These are phyloP conservation scores for Setophaga kirtlandii DNA, from an alignment of 2,113 vertebrate species.

Conservation along the genomic window DNA sequence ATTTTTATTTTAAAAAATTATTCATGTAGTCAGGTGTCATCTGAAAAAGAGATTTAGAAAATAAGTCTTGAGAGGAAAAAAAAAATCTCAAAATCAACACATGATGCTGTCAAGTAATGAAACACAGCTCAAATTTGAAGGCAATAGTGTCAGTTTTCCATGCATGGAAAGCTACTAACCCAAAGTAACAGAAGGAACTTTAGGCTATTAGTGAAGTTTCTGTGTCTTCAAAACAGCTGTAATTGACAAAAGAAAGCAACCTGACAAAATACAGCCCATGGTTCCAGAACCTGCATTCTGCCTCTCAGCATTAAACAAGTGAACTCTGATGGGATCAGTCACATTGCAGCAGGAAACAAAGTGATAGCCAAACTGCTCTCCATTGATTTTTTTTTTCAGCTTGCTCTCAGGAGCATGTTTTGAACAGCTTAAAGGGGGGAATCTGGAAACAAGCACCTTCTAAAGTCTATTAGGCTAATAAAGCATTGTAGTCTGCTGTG, in stretches of 20 bases:
- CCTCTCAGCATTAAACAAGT: background rate
- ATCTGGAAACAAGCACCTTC: background rate
- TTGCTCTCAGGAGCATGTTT: background rate
- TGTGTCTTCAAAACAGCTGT: background rate
- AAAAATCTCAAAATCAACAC: background rate
- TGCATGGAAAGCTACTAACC: background rate
- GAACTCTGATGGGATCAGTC: background rate
- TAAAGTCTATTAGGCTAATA: slow-evolving; percentile 13
- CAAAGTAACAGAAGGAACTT: background rate
- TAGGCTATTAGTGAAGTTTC: background rate
- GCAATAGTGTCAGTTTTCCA: background rate
- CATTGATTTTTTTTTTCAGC: background rate
- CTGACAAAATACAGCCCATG: background rate
- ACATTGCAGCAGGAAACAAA: background rate
- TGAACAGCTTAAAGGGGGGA: background rate
- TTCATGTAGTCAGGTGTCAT: background rate
- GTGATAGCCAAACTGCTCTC: background rate
- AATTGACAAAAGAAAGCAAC: slow-evolving; percentile 29
- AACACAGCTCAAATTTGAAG: background rate
- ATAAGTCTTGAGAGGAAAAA: background rate
- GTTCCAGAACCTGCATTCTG: slow-evolving; percentile 9
- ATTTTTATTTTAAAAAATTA: background rate
- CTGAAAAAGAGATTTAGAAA: background rate
- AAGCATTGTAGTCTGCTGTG: background rate
- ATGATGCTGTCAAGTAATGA: background rate